Percentiles rank a stretch among this genome's conserved stretches.
Evolutionary conservation across 2,797 vertebrate species (phyloP).

Genomic region (Merluccius polli): DNA sequence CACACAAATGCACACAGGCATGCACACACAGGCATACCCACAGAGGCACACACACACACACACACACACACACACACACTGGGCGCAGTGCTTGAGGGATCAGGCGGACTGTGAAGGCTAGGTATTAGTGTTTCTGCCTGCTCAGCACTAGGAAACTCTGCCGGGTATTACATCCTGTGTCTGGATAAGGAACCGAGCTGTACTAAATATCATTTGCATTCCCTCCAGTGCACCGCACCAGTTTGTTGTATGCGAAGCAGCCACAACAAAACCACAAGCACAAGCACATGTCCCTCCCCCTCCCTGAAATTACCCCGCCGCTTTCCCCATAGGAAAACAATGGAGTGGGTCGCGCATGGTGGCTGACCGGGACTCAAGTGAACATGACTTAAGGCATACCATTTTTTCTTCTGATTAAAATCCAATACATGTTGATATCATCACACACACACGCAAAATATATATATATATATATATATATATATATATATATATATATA

Average conservation of each 20-base stretch:
- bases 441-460: no score
- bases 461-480: no score
- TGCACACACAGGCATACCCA: constrained; percentile 3
- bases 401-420: no score
- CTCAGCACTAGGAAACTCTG: constrained; percentile 43
- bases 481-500: no score
- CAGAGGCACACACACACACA: constrained; percentile 11
- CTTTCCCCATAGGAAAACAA: no score
- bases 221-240: constrained; percentile 21
- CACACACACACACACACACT: constrained; percentile 9
- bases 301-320: no score
- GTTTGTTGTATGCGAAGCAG: constrained; percentile 29
- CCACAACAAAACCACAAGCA: background rate
- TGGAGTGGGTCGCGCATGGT: no score
- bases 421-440: no score
- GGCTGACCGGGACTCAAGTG: no score
- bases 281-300: background rate
- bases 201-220: constrained; percentile 37
- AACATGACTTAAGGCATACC: no score
- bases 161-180: constrained; percentile 27
- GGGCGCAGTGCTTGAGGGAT: constrained; percentile 13
- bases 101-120: constrained; percentile 20
- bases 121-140: constrained; percentile 35
- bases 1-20: background rate
- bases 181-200: constrained; percentile 43